Evolutionary conservation across 2,888 invertebrate species (phyloP), one percentile per base, ranked within the genome.

Genomic region (Ctena decussata): DNA sequence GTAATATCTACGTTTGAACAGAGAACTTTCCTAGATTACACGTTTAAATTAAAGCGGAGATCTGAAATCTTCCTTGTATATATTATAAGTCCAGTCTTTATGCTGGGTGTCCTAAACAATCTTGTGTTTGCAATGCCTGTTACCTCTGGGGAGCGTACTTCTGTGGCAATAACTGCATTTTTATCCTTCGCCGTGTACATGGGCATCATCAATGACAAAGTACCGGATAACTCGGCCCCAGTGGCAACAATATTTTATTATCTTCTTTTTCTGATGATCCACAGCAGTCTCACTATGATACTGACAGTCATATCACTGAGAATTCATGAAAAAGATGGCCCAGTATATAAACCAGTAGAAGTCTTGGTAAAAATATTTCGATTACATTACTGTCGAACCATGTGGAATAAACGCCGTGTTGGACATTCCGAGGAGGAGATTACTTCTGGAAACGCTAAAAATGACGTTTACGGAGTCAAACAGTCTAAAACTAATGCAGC

Each of bases 121-220:
- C 30, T 87, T 6, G 87, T 89, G 21, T 84, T 85, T 69, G 27
- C 82, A 0, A 76, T 89, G 74, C 89, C 89, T 11, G 70, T 82
- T 11, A 60, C 69, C 2, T 87, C 89, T 1, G 89, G 87, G 11
- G 89, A 89, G 30, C 35, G 87, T 15, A 82, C 76, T 2, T 85
- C 85, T 0, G 86, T 85, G 0, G 83, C 85, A 0, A 78, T 89
- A 3, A 89, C 89, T 5, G 49, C 83, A 15, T 87, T 84, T 57
- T 53, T 89, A 49, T 83, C 89, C 1, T 87, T 85, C 65, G 53
- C 82, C 3, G 85, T 89, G 0, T 89, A 82, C 70, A 87, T 87
- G 86, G 73, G 82, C 15, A 85, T 85, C 18, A 78, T 89, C 3
- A 87, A 86, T 74, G 76, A 80, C 44, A 82, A 84, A n/a, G 72